Evolutionary conservation across 2,888 invertebrate species (phyloP), one percentile per base, ranked within the genome.

Genomic region (Gortyna flavago): DNA sequence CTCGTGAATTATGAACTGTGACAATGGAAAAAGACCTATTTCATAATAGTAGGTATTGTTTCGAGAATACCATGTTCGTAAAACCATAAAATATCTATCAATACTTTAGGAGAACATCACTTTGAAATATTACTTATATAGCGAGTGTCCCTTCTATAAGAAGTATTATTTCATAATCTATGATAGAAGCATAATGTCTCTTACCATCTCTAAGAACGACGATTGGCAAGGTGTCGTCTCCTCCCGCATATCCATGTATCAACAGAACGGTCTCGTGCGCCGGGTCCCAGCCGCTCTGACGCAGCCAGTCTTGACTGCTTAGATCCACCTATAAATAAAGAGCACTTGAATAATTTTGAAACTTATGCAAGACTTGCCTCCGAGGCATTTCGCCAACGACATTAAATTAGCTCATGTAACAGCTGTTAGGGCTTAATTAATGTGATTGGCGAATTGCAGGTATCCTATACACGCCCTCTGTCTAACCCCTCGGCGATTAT

Each of bases 231-330:
- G 97, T 97, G 87, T 98, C 98, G 87, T 98, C 98, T 0, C 98
- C 98, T 0, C 98, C 98, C 0, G 98, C 98, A 91, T 98, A 98
- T 3, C 98, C 98, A 89, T 98, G 98, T 44, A 98, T 95, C 38
- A 98, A 92, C 72, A 98, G 93, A 41, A 98, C 97, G 83, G 98
- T 98, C 87, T 98, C 98, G 85, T 97, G 97, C 0, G 97, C 94
- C 0, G 97, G 97, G 88, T 98, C 97, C 97, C 98, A 98, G 29
- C 97, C 97, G 88, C 97, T 97, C 91, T 97, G 97, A 21, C 98
- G 96, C 76, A 98, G 94, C 98, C 98, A 98, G 89, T 98, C 98
- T n/a, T 97, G 97, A 89, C 97, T 97, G 74, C 91, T 93, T 67
- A 97, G 92, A 88, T 97, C 97, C 67, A 98, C 97, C 97, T 97